phyloP scores from a whole-genome alignment of 2,113 vertebrate species.

The Spheniscus mendiculus region DNA sequence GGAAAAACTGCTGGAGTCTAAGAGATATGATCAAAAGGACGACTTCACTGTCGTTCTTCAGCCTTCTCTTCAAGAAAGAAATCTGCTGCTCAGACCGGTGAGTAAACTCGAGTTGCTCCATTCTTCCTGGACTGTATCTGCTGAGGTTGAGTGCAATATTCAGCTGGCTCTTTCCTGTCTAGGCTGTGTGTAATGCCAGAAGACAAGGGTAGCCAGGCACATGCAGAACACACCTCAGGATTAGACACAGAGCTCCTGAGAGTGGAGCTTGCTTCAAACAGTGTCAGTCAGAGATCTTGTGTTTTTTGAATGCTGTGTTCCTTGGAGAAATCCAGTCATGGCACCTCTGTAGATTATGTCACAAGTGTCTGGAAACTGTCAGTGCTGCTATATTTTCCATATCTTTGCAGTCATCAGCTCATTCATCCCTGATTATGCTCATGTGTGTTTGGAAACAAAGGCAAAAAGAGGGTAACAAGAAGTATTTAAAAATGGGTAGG shows the following conservation, averaged over 20 bases:
- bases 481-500: background rate
- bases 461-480: background rate
- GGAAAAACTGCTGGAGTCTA: conserved; percentile 78
- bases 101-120: background rate
- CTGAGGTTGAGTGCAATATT: background rate
- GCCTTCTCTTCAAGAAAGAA: conserved; percentile 75
- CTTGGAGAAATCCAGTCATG: background rate
- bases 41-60: conserved; percentile 87
- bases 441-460: background rate
- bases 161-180: background rate
- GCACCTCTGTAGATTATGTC: background rate
- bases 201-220: background rate
- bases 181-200: background rate
- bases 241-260: background rate
- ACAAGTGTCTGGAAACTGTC: background rate
- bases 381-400: background rate
- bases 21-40: conserved; percentile 74
- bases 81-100: conserved; percentile 65
- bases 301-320: background rate
- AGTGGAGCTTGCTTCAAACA: background rate
- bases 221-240: background rate
- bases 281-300: background rate
- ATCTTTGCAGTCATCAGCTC: background rate
- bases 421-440: background rate
- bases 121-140: background rate